phyloP scores from a whole-genome alignment of 2,797 vertebrate genomes.

The Sebastes variabilis region DNA sequence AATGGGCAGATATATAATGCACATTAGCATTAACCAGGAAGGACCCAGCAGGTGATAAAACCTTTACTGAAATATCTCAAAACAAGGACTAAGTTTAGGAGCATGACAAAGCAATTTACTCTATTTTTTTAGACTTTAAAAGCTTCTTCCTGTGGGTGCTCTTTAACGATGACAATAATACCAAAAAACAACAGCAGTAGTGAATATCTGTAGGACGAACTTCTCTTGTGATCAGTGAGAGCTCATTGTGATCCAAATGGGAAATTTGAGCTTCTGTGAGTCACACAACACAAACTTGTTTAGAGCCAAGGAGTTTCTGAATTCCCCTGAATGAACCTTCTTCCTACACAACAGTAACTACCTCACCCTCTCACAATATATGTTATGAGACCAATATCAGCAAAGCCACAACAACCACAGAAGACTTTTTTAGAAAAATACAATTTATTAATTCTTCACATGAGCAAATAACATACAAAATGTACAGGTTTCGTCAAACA shows the following conservation, averaged over 20 bases:
- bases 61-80: neutral
- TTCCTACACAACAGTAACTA: neutral
- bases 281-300: constrained; percentile 9
- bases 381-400: neutral
- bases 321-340: neutral
- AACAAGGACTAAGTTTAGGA: neutral
- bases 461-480: neutral
- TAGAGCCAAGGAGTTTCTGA: neutral
- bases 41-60: neutral
- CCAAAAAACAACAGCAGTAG: neutral
- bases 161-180: neutral
- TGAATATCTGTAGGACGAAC: constrained; percentile 4
- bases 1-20: neutral
- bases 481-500: neutral
- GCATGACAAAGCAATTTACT: neutral
- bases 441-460: constrained; percentile 37
- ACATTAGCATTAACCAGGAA: neutral
- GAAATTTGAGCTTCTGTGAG: constrained; percentile 44
- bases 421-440: constrained; percentile 46
- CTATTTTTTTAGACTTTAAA: neutral
- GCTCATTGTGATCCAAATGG: neutral
- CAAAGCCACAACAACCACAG: neutral
- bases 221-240: constrained; percentile 3
- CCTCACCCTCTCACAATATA: neutral
- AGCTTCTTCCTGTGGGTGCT: neutral